Evolutionary conservation across 2,797 vertebrate genomes (phyloP).

Genomic region (Geotria australis): DNA sequence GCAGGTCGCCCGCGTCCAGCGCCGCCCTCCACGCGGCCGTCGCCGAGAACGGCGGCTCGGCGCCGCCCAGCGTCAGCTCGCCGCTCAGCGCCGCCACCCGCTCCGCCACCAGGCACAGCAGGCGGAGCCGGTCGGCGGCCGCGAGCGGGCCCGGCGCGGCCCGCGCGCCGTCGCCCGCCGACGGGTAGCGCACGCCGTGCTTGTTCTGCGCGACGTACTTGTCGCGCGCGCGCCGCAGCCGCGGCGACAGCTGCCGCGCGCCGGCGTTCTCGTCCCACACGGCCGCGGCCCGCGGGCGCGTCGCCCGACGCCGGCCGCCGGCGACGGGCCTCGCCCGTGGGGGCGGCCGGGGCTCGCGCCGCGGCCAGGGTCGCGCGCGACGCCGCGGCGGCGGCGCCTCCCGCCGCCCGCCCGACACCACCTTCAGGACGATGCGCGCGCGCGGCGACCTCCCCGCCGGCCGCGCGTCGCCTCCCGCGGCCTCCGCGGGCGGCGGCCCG

Average conservation of each 20-base stretch:
- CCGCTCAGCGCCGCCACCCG: conserved; percentile 10
- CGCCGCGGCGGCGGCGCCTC: too few relatives aligned
- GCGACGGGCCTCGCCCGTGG: too few relatives aligned
- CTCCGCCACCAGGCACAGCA: conserved; percentile 20
- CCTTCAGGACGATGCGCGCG: too few relatives aligned
- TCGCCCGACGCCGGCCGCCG: too few relatives aligned
- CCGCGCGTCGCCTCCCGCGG: too few relatives aligned
- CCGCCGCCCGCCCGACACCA: too few relatives aligned
- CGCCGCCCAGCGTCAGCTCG: conserved; percentile 13
- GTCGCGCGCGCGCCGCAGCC: too few relatives aligned
- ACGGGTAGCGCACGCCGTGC: neutral
- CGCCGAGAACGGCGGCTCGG: conserved; percentile 17
- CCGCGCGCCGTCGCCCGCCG: neutral
- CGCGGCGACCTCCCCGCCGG: too few relatives aligned
- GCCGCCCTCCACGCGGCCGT: conserved; percentile 13
- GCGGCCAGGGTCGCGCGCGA: too few relatives aligned
- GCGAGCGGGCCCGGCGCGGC: neutral
- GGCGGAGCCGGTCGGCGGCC: conserved; percentile 8
- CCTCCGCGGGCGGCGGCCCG: neutral
- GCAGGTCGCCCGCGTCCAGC: conserved; percentile 9
- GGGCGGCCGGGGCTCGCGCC: too few relatives aligned
- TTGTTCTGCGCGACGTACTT: too few relatives aligned
- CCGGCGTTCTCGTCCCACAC: neutral
- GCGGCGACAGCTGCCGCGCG: neutral
- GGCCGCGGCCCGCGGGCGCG: neutral